phyloP scores from a whole-genome alignment of 2,113 vertebrate species.

The Rhipidura dahli region DNA sequence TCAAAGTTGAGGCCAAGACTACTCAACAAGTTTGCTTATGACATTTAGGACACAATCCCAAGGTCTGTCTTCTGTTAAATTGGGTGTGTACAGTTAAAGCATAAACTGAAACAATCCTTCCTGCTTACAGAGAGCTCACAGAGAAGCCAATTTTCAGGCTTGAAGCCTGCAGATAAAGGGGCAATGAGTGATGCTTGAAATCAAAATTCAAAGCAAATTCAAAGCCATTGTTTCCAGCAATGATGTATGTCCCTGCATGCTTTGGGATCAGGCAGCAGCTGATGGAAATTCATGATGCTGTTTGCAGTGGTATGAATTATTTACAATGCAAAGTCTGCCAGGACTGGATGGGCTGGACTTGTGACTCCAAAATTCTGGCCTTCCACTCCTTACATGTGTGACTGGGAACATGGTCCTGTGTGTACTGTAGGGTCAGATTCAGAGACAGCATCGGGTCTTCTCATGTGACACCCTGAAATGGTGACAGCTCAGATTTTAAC shows the following conservation, averaged over 20 bases:
- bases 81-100: neutral
- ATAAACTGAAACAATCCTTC: neutral
- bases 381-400: neutral
- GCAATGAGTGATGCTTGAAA: neutral
- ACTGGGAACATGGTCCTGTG: neutral
- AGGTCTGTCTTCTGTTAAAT: neutral
- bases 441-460: neutral
- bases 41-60: neutral
- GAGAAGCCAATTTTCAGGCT: neutral
- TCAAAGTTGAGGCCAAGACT: neutral
- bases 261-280: neutral
- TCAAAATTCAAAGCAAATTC: neutral
- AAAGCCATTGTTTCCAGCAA: neutral
- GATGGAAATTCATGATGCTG: slow-evolving; percentile 9
- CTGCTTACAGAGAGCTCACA: neutral
- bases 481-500: neutral
- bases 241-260: neutral
- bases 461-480: neutral
- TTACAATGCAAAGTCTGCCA: neutral
- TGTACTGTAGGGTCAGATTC: neutral
- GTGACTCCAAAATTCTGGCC: accelerated
- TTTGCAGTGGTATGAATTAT: neutral
- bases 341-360: neutral
- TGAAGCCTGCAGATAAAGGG: neutral
- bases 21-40: neutral